Percentiles rank a stretch among this genome's conserved stretches.
These are phyloP conservation scores for Mus musculus DNA, from an alignment of 2,113 vertebrate species.

Conservation along the genomic window GRCm39 chr7:143311001-143311500, in stretches of 20 bases:
- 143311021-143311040: background rate
- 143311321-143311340: too few species aligned
- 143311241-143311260: background rate
- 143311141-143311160: background rate
- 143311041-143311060: background rate
- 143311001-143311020: background rate
- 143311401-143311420: background rate
- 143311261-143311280: too few species aligned
- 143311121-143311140: background rate
- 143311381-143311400: background rate
- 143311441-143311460: accelerated
- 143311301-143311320: background rate
- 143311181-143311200: too few species aligned
- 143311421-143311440: too few species aligned
- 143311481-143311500: background rate
- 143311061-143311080: background rate
- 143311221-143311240: background rate
- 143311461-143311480: background rate
- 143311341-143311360: background rate
- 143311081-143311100: background rate
- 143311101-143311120: background rate
- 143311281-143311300: background rate
- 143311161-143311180: background rate
- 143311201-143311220: background rate
- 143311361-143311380: too few species aligned